These are phyloP conservation scores for Hirtodrosophila histrioides DNA, from an alignment of 2,888 invertebrate genomes.

Conservation along the genomic window DNA sequence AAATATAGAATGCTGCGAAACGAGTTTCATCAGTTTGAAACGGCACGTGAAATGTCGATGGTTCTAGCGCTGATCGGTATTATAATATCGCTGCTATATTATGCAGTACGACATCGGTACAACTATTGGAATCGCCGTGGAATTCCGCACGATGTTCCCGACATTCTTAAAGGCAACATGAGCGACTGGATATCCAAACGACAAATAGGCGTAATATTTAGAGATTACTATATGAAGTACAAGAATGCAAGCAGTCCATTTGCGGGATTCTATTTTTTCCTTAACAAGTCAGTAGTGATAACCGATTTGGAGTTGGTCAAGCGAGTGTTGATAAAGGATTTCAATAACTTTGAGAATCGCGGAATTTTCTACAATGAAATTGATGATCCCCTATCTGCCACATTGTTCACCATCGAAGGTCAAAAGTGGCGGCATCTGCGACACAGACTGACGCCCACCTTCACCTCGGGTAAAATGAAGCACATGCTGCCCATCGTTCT, in stretches of 20 bases:
- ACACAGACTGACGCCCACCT: conserved; percentile 80
- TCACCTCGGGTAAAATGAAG: conserved; percentile 82
- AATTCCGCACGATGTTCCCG: conserved; percentile 67
- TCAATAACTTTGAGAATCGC: conserved; percentile 77
- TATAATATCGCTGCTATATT: conserved; percentile 40
- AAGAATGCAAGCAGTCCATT: conserved; percentile 59
- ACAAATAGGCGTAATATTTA: conserved; percentile 48
- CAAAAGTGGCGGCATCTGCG: conserved; percentile 82
- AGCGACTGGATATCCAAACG: conserved; percentile 53
- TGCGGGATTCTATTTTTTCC: conserved; percentile 71
- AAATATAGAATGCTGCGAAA: conserved; percentile 13
- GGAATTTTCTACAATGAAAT: conserved; percentile 74
- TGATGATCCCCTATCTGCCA: conserved; percentile 82
- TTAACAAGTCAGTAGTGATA: conserved; percentile 55
- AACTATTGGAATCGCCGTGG: conserved; percentile 72
- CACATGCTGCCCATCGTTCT: conserved; percentile 74
- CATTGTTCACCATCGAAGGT: conserved; percentile 82
- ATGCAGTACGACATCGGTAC: conserved; percentile 37
- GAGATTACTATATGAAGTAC: conserved; percentile 57
- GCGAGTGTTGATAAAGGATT: conserved; percentile 77
- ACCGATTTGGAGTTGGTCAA: conserved; percentile 75
- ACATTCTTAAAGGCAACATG: conserved; percentile 60
- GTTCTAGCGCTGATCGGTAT: conserved; percentile 48
- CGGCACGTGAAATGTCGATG: conserved; percentile 46
- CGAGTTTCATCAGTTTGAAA: conserved; percentile 32